Evolutionary conservation across 2,888 invertebrate genomes (phyloP), one percentile per base, ranked within the genome.

Genomic region (Pandemis cinnamomeana): DNA sequence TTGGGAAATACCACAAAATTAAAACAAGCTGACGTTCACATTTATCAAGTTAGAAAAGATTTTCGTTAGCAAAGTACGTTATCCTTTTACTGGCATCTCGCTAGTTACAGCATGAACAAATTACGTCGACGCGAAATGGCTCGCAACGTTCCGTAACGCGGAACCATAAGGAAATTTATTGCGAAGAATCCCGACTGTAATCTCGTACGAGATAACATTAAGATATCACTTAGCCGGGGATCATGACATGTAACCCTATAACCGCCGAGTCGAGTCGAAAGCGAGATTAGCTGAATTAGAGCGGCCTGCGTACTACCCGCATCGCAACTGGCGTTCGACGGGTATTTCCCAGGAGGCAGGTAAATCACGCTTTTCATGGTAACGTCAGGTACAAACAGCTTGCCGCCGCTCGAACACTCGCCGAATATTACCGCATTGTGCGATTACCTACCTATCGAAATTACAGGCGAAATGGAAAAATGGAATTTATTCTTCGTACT

Each of bases 331-430:
- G 83, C 83, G 81, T 82, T 85, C 83, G 80, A 79, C 85, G 86
- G 27, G 87, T 88, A 92, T 92, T 92, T 92, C 93, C 92, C 92
- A 80, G 78, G 89, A 87, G 92, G 82, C 83, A 82, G 83, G 86
- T 92, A 93, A 91, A 92, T 92, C 91, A 91, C 89, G 87, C 87
- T 87, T 88, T 90, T 90, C 90, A 89, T 86, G 88, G 87, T 83
- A 85, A 84, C 83, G 80, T 83, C 83, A 83, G 84, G 79, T 82
- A 83, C 83, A 82, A 84, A 83, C 80, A 82, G 81, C 78, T 78
- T 70, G 64, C 64, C 55, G 78, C 79, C 11, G 79, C 78, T 78
- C 75, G 71, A 77, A 77, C 78, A 77, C 77, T 79, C 75, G 67
- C 67, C 77, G 75, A 78, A 80, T 80, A 78, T 82, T 76, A 73